phyloP scores from a whole-genome alignment of 2,113 vertebrate genomes.

The Notarius lentiginosus region DNA sequence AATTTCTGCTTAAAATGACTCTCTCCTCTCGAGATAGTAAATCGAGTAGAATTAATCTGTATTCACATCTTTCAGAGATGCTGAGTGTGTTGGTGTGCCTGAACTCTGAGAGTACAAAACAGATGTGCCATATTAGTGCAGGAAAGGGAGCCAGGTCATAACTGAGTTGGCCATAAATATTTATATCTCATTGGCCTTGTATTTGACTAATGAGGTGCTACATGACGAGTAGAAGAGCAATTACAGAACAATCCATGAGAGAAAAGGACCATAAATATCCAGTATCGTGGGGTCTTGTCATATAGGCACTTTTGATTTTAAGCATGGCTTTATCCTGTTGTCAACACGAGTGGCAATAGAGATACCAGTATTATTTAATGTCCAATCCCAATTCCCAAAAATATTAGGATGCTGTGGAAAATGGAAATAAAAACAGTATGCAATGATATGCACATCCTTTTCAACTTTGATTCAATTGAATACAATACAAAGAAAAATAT shows the following conservation, averaged over 20 bases:
- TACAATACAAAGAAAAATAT: too few relatives aligned
- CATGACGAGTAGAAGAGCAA: conserved; percentile 40
- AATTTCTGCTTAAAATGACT: background rate
- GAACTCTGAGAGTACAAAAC: conserved; percentile 23
- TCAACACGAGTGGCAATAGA: conserved; percentile 13
- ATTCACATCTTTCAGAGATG: background rate
- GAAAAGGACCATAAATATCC: conserved; percentile 16
- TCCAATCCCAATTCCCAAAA: too few relatives aligned
- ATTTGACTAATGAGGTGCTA: conserved; percentile 53
- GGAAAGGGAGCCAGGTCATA: conserved; percentile 43
- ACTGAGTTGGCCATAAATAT: conserved; percentile 53
- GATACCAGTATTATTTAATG: background rate
- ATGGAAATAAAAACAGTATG: too few relatives aligned
- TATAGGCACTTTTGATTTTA: conserved; percentile 21
- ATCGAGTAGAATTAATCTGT: background rate
- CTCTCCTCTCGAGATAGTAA: background rate
- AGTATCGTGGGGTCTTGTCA: conserved; percentile 34
- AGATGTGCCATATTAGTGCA: conserved; percentile 46
- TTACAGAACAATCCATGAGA: conserved; percentile 40
- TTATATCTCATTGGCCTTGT: conserved; percentile 48
- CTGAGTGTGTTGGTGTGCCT: background rate
- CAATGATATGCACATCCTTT: too few relatives aligned
- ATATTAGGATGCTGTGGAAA: too few relatives aligned
- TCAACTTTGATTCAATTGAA: too few relatives aligned
- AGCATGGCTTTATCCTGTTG: conserved; percentile 7